Evolutionary conservation across 1,140 invertebrate genomes (phyloP).

Genomic region (Eriocheir sinensis): DNA sequence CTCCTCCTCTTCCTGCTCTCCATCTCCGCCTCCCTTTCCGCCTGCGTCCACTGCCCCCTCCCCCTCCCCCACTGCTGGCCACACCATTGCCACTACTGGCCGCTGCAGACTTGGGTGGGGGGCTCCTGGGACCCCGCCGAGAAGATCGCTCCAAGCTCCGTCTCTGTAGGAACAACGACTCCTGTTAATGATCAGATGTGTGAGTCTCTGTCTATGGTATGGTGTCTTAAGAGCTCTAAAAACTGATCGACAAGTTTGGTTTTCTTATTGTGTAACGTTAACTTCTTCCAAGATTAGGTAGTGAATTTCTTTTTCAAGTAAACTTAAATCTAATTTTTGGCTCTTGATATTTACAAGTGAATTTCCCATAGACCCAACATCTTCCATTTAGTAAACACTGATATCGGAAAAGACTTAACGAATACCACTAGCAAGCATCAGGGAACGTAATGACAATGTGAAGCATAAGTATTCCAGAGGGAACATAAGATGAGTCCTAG

Average conservation of each 20-base stretch:
- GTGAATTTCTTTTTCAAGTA: not conserved
- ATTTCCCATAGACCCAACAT: not conserved
- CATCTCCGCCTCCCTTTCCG: not conserved
- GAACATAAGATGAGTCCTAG: not conserved
- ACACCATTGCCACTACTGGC: slow-evolving; percentile 50
- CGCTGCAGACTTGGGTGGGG: slow-evolving; percentile 51
- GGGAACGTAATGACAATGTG: not conserved
- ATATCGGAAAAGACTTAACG: not conserved
- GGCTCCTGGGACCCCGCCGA: slow-evolving; percentile 62
- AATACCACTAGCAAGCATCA: not conserved
- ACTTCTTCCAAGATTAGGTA: no score
- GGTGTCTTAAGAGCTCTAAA: not conserved
- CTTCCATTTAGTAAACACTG: not conserved
- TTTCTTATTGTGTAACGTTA: not conserved
- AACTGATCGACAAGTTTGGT: not conserved
- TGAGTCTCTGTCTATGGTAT: not conserved
- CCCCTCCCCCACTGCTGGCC: not conserved
- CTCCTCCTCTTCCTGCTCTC: slow-evolving; percentile 39
- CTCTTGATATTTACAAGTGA: not conserved
- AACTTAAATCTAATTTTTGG: not conserved
- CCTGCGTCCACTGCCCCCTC: slow-evolving; percentile 31
- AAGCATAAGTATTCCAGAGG: not conserved
- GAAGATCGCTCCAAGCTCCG: slow-evolving; percentile 59
- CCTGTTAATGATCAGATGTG: not conserved
- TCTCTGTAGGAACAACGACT: slow-evolving; percentile 65